Conservation (phyloP, 2,113 vertebrate species). For the Zapornia atra region DNA sequence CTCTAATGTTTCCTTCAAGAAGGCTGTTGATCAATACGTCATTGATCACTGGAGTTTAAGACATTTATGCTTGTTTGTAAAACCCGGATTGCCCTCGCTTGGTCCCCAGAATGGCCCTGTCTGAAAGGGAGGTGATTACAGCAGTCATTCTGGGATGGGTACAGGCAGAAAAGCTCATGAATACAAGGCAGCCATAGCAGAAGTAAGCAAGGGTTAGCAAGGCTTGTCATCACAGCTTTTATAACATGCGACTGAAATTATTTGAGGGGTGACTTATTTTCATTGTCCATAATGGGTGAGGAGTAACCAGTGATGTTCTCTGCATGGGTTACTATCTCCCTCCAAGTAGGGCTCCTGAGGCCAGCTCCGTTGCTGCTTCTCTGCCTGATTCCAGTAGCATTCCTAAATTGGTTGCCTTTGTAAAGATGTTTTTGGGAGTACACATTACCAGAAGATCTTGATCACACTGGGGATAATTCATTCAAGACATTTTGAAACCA, state of each 20-base stretch:
- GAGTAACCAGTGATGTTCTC: neutral
- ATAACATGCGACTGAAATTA: neutral
- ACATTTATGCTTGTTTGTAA: neutral
- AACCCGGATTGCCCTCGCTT: neutral
- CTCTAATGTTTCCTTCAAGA: neutral
- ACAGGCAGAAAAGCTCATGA: neutral
- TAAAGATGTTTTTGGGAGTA: neutral
- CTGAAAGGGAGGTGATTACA: neutral
- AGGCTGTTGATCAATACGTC: neutral
- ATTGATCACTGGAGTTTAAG: neutral
- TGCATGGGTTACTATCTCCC: neutral
- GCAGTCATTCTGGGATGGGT: neutral
- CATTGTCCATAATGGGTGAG: accelerated
- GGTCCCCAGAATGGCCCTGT: neutral
- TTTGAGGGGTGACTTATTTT: neutral
- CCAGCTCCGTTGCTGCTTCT: neutral
- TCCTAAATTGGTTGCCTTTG: neutral
- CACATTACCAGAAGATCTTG: neutral
- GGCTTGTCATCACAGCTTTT: neutral
- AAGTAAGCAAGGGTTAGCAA: neutral
- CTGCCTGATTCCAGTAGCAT: neutral
- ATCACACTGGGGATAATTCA: neutral
- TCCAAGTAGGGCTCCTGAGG: neutral
- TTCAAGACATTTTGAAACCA: accelerated
- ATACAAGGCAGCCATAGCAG: neutral